Conservation (phyloP, 2,888 invertebrate species). For the Drosophila rubida region DNA sequence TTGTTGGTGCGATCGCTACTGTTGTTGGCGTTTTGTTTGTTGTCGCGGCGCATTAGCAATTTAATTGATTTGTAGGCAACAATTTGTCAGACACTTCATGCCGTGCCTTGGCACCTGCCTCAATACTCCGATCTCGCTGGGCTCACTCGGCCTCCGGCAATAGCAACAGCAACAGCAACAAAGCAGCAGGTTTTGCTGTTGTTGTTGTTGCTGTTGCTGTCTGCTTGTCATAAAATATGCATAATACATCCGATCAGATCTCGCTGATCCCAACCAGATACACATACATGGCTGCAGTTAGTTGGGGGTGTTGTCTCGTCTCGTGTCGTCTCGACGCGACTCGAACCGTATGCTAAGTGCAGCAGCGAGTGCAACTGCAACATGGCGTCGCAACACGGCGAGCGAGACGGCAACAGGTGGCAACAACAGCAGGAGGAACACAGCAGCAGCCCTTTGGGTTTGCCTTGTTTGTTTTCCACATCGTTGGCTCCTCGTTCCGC, state of each 20-base stretch:
- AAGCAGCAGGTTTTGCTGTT: conserved; percentile 14
- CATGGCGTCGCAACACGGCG: conserved; percentile 34
- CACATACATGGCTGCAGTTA: conserved; percentile 1
- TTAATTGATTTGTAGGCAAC: conserved; percentile 76
- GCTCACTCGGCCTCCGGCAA: conserved; percentile 47
- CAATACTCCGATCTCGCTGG: background rate
- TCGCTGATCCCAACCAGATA: conserved; percentile 8
- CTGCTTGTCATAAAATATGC: conserved; percentile 31
- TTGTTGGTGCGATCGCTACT: conserved; percentile 11
- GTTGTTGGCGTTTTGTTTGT: conserved; percentile 31
- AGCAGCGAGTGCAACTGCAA: conserved; percentile 23
- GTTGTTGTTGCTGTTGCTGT: conserved; percentile 1
- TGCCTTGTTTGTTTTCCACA: conserved; percentile 61
- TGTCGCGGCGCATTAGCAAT: conserved; percentile 55
- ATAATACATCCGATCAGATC: conserved; percentile 18
- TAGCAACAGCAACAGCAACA: conserved; percentile 18
- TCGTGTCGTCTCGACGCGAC: background rate
- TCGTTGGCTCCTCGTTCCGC: conserved; percentile 41
- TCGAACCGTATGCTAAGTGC: conserved; percentile 4
- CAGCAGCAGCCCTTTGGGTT: conserved; percentile 58
- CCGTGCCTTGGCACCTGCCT: conserved; percentile 6
- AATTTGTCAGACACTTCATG: conserved; percentile 71
- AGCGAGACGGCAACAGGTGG: conserved; percentile 60
- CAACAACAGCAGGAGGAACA: conserved; percentile 15
- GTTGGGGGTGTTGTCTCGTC: conserved; percentile 44